These are phyloP conservation scores for Astropecten irregularis DNA, from an alignment of 53 echinoderm and acorn worm species.

Conservation along the genomic window DNA sequence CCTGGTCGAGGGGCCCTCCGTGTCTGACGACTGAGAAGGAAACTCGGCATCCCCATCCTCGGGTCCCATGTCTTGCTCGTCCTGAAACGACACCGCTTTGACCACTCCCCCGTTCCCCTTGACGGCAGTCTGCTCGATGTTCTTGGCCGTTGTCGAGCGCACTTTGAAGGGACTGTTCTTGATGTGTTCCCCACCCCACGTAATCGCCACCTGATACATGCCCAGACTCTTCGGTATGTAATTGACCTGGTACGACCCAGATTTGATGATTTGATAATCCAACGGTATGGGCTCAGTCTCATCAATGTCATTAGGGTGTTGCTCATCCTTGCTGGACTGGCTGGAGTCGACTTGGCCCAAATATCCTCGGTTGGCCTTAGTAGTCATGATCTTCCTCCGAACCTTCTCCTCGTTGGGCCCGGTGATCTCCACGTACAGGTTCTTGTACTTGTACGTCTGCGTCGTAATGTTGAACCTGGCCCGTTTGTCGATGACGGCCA, in stretches of 20 bases:
- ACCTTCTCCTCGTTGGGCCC: conserved; percentile 79
- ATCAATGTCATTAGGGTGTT: not conserved
- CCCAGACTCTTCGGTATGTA: conserved; percentile 75
- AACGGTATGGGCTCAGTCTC: conserved; percentile 63
- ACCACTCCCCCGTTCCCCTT: not conserved
- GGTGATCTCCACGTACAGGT: conserved; percentile 71
- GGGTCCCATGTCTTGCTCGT: conserved; percentile 25
- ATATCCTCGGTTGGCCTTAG: not conserved
- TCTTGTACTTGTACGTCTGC: conserved; percentile 78
- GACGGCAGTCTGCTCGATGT: conserved; percentile 23
- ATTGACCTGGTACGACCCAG: conserved; percentile 84
- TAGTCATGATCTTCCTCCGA: conserved; percentile 66
- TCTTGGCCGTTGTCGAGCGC: conserved; percentile 56
- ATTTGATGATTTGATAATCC: conserved; percentile 88
- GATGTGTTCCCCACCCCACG: conserved; percentile 95
- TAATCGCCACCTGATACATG: conserved; percentile 66
- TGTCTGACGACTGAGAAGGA: not conserved
- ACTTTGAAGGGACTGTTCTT: conserved; percentile 90
- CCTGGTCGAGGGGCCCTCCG: conserved; percentile 16
- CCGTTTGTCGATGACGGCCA: conserved; percentile 81
- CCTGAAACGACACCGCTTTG: conserved; percentile 62
- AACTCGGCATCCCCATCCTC: not conserved
- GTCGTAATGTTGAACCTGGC: conserved; percentile 84
- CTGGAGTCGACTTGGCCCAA: not conserved
- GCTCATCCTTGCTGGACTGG: conserved; percentile 53